A percentile compares a stretch with the other conserved stretches of the same genome.
These are phyloP conservation scores for Heteronetta atricapilla DNA, from an alignment of 2,113 vertebrate genomes.

Conservation along the genomic window DNA sequence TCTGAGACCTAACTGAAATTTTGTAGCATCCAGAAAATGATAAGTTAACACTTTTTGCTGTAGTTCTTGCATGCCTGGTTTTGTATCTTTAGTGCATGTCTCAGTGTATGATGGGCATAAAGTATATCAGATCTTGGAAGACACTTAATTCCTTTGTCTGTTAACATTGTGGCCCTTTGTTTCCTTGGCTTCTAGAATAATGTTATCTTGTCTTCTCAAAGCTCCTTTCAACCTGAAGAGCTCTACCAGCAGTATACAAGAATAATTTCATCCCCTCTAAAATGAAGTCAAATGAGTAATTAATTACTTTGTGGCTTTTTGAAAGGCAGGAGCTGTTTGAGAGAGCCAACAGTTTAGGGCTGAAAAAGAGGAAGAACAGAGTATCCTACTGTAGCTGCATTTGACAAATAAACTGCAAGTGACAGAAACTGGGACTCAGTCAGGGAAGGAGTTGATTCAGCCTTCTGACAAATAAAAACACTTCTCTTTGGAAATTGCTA, in stretches of 20 bases:
- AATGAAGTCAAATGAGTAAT: neutral
- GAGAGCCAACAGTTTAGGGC: neutral
- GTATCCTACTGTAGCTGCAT: neutral
- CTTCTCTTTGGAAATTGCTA: neutral
- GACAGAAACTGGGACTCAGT: neutral
- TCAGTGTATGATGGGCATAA: neutral
- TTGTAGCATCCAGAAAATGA: neutral
- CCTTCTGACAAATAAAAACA: neutral
- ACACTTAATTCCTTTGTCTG: neutral
- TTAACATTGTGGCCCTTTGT: neutral
- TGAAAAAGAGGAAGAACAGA: neutral
- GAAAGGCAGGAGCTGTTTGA: neutral
- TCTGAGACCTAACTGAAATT: constrained; percentile 16
- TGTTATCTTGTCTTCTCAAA: neutral
- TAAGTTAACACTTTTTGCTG: neutral
- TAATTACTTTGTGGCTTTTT: neutral
- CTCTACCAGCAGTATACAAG: neutral
- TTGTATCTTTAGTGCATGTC: neutral
- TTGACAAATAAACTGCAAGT: neutral
- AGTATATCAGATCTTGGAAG: neutral
- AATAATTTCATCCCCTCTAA: neutral
- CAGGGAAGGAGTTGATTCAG: neutral
- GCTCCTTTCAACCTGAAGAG: neutral
- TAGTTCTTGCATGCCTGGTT: neutral
- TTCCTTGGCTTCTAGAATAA: neutral